Percentiles rank a stretch among this genome's conserved stretches.
Conservation (phyloP, 1,140 invertebrate genomes). For the Drosophila rhopaloa region DNA sequence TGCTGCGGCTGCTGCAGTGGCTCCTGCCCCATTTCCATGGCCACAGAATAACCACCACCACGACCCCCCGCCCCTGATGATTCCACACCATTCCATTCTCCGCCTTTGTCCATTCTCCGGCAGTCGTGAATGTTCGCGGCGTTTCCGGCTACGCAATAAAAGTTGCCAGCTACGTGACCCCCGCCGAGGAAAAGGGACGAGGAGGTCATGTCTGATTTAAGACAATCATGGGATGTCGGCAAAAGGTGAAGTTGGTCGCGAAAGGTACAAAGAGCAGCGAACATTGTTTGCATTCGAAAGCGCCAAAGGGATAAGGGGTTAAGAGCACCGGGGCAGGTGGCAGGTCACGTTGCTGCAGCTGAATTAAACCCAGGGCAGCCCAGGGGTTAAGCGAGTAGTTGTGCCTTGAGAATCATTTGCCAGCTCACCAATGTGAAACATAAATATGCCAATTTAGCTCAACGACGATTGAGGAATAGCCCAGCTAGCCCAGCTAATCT, state of each 20-base stretch:
- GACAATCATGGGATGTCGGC: constrained; percentile 38
- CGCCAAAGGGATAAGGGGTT: constrained; percentile 6
- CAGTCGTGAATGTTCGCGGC: constrained; percentile 41
- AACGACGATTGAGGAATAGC: constrained; percentile 27
- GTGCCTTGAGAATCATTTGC: not conserved
- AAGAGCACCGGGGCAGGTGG: not conserved
- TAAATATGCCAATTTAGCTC: constrained; percentile 57
- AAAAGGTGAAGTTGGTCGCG: constrained; percentile 27
- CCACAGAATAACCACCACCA: not conserved
- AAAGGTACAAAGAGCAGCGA: constrained; percentile 20
- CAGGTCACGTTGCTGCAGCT: constrained; percentile 57
- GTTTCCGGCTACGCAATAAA: constrained; percentile 68
- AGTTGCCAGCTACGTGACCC: constrained; percentile 70
- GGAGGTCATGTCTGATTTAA: constrained; percentile 58
- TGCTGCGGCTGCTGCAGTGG: constrained; percentile 18
- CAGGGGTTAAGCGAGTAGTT: constrained; percentile 6
- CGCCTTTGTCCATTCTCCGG: not conserved
- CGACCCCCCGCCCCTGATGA: not conserved
- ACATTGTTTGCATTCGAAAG: constrained; percentile 54
- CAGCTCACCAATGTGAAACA: constrained; percentile 5
- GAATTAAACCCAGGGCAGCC: constrained; percentile 25
- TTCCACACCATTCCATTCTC: not conserved
- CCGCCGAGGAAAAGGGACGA: not conserved
- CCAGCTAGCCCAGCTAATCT: constrained; percentile 32
- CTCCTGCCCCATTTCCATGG: constrained; percentile 3